A percentile compares a stretch with the other conserved stretches of the same genome.
These are phyloP conservation scores for Halcyon smyrnensis DNA, from an alignment of 2,797 vertebrate genomes.

Conservation along the genomic window DNA sequence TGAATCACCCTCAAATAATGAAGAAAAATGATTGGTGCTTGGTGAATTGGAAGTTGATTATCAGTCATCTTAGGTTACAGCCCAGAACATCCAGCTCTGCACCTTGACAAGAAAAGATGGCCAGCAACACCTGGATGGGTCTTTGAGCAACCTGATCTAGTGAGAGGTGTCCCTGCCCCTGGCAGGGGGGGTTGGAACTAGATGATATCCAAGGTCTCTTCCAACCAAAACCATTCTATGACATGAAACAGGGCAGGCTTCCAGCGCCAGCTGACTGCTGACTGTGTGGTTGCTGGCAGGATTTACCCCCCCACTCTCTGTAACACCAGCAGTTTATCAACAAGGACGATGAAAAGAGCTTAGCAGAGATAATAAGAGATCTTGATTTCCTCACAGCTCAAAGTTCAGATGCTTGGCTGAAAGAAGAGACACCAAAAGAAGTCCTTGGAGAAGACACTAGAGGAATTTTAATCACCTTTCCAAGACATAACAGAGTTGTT, in stretches of 20 bases:
- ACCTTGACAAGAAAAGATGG: background rate
- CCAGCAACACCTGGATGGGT: background rate
- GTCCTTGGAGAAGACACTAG: background rate
- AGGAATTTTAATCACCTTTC: background rate
- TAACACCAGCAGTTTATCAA: background rate
- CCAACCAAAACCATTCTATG: background rate
- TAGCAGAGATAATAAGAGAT: background rate
- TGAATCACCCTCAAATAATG: background rate
- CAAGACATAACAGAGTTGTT: background rate
- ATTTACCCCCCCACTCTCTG: fast-evolving
- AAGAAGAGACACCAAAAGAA: background rate
- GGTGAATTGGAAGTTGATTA: background rate
- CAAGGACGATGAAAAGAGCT: fast-evolving
- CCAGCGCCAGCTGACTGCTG: background rate
- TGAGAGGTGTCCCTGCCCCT: background rate
- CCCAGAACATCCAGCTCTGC: background rate
- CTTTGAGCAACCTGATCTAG: background rate
- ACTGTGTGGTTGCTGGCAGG: background rate
- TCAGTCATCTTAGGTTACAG: background rate
- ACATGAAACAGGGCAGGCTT: background rate
- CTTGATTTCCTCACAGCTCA: background rate
- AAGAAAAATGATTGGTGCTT: background rate
- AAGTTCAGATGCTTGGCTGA: background rate
- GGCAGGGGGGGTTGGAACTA: background rate
- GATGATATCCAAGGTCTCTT: background rate